These are phyloP conservation scores for Lutjanus erythropterus DNA, from an alignment of 2,113 vertebrate species.

Conservation along the genomic window DNA sequence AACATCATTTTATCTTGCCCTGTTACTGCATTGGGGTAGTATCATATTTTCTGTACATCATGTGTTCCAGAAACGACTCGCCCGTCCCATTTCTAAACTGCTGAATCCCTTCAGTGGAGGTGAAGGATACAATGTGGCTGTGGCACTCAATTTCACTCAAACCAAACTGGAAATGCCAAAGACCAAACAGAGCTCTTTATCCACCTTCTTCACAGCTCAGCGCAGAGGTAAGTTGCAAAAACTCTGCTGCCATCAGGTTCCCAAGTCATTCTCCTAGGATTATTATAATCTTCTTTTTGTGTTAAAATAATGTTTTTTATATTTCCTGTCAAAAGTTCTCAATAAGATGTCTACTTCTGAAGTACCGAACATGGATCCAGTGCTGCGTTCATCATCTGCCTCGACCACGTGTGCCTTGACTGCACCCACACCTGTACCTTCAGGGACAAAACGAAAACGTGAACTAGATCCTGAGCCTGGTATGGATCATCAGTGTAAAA, in stretches of 20 bases:
- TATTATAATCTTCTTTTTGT: slow-evolving; percentile 1
- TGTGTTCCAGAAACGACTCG: slow-evolving; percentile 66
- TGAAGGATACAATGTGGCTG: slow-evolving; percentile 77
- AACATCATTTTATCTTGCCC: not conserved
- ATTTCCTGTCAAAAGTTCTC: slow-evolving; percentile 51
- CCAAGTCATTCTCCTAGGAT: not conserved
- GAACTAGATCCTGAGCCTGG: not conserved
- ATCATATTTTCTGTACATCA: not conserved
- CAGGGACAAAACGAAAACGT: slow-evolving; percentile 63
- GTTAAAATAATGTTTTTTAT: slow-evolving; percentile 24
- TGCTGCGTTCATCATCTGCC: slow-evolving; percentile 6
- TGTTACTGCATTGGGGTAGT: not conserved
- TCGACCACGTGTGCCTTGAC: not conserved
- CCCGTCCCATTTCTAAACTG: slow-evolving; percentile 79
- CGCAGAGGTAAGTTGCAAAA: slow-evolving; percentile 62
- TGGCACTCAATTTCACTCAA: slow-evolving; percentile 85
- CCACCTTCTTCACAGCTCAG: slow-evolving; percentile 76
- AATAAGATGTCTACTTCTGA: slow-evolving; percentile 63
- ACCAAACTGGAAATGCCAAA: slow-evolving; percentile 81
- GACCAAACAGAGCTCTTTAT: slow-evolving; percentile 84
- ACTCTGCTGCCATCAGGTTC: not conserved
- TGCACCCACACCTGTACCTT: not conserved
- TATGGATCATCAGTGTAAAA: not conserved
- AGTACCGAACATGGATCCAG: slow-evolving; percentile 21
- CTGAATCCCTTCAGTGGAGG: slow-evolving; percentile 76